Conservation (phyloP, 2,888 invertebrate species). For the Teleiodes luculella region DNA sequence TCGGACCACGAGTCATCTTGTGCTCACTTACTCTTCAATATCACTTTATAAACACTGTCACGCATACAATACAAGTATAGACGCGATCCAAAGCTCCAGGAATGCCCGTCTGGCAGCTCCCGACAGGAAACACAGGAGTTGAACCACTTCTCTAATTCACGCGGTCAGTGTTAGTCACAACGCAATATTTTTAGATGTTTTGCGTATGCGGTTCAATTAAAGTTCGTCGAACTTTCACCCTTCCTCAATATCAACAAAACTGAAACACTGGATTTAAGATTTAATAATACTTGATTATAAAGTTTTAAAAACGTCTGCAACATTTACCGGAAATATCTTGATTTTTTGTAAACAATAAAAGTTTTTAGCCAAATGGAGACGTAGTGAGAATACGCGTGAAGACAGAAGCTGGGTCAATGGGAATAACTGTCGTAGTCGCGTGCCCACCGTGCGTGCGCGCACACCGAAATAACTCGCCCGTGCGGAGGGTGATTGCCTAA, state of each 20-base stretch:
- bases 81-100: neutral
- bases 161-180: constrained; percentile 65
- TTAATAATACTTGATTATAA: no score
- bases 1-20: constrained; percentile 68
- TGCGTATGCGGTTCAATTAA: constrained; percentile 36
- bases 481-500: constrained; percentile 61
- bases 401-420: neutral
- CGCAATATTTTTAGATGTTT: constrained; percentile 68
- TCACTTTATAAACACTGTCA: neutral
- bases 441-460: constrained; percentile 44
- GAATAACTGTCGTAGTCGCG: constrained; percentile 48
- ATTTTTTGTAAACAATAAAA: neutral
- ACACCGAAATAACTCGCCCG: constrained; percentile 49
- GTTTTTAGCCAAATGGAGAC: no score
- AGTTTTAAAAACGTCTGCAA: no score
- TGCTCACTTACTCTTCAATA: constrained; percentile 2
- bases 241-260: constrained; percentile 4
- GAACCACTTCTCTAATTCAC: constrained; percentile 51
- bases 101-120: constrained; percentile 1
- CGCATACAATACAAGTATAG: neutral
- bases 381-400: no score
- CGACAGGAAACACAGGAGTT: constrained; percentile 60
- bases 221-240: constrained; percentile 51
- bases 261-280: no score
- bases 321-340: neutral